A percentile compares a stretch with the other conserved stretches of the same genome.
These are phyloP conservation scores for Aix galericulata DNA, from an alignment of 2,113 vertebrate species.

Conservation along the genomic window DNA sequence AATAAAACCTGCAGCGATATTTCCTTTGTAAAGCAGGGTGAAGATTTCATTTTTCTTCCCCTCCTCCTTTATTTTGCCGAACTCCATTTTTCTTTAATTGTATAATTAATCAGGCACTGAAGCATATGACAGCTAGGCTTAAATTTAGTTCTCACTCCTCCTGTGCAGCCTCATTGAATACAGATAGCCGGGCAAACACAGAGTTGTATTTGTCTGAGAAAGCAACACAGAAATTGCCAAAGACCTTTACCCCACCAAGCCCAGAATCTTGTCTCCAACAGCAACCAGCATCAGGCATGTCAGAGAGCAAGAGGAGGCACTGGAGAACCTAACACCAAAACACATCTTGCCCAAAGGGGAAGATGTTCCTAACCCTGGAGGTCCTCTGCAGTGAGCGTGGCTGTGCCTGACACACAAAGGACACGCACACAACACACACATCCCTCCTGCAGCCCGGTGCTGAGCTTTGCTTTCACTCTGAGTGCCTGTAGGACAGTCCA, in stretches of 20 bases:
- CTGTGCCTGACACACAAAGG: background rate
- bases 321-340: background rate
- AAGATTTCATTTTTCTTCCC: background rate
- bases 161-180: background rate
- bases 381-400: background rate
- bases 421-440: background rate
- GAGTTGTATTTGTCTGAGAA: background rate
- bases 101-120: constrained; percentile 36
- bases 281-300: background rate
- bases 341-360: background rate
- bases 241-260: background rate
- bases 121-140: background rate
- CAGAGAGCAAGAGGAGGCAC: accelerated
- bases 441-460: background rate
- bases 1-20: background rate
- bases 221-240: background rate
- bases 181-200: background rate
- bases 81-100: background rate
- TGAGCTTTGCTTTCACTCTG: background rate
- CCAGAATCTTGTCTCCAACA: background rate
- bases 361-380: background rate
- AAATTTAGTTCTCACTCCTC: constrained; percentile 38
- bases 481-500: accelerated
- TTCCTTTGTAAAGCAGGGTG: background rate
- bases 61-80: background rate